Base-by-base conservation (phyloP, 2,888 invertebrate genomes). In the Cyrtodaria siliqua region DNA sequence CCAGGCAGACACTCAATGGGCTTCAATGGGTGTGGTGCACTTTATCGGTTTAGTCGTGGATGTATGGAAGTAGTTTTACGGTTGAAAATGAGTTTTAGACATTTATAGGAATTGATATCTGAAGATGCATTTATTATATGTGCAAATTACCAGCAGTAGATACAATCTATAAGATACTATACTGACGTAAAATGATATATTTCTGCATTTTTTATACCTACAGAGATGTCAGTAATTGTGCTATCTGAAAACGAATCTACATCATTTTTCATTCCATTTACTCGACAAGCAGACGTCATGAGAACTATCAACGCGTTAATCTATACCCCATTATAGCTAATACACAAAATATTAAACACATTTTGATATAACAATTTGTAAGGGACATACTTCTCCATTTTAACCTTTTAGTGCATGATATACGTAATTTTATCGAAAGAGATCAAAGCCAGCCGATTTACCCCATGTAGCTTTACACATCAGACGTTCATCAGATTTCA, bases 391-490 rank as follows among this genome's bases (percentile, higher is more conserved):
- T 23, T 56, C 38, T 56, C 23, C 56, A 56, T 20, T 33, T 33
- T 20, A 56, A 33, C 38, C 33, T 56, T 33, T 40, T 12, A 20
- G 12, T 14, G 9, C 20, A 56, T 56, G 56, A 40, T 38, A 56
- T 40, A 14, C 18, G 56, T 56, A 56, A 56, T 56, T 33, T 33
- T 56, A 56, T 56, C 56, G 38, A 33, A 56, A 18, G 8, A 33
- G 38, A 33, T 56, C 56, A 56, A 56, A 56, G 56, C 8, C 56
- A 23, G 38, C 40, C n/a, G 40, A 33, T 56, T n/a, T 56, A 56
- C 56, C 56, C 40, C 56, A 27, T 56, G 56, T 20, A 20, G 38
- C 38, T n/a, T n/a, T 12, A 18, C 20, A 38, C 18, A 56, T 23
- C 8, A n/a, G 6, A 26, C 2, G 56, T n/a, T 8, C 24, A 18